Percentiles rank a stretch among this genome's conserved stretches.
These are phyloP conservation scores for Lethenteron reissneri DNA, from an alignment of 2,113 vertebrate species.

Conservation along the genomic window DNA sequence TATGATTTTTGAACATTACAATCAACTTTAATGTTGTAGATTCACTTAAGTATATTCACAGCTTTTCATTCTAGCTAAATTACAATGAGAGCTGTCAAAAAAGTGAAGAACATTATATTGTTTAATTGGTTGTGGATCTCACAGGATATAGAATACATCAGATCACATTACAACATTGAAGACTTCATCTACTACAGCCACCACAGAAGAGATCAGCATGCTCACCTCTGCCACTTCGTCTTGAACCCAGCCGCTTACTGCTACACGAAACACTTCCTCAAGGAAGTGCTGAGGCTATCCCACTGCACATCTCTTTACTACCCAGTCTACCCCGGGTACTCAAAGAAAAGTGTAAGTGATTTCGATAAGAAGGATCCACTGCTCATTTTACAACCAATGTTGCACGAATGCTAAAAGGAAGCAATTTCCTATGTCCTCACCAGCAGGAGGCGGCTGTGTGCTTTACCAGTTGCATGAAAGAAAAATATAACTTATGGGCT, in stretches of 20 bases:
- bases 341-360: slow-evolving; percentile 29
- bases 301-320: slow-evolving; percentile 53
- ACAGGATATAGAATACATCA: slow-evolving; percentile 55
- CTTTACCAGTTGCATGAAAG: too few relatives aligned
- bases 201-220: slow-evolving; percentile 46
- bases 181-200: slow-evolving; percentile 54
- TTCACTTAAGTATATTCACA: too few relatives aligned
- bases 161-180: slow-evolving; percentile 56
- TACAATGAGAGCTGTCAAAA: too few relatives aligned
- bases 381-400: too few relatives aligned
- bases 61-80: too few relatives aligned
- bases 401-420: too few relatives aligned
- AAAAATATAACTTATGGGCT: too few relatives aligned
- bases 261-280: slow-evolving; percentile 42
- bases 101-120: too few relatives aligned
- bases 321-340: slow-evolving; percentile 24
- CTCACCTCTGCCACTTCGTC: slow-evolving; percentile 38
- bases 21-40: too few relatives aligned
- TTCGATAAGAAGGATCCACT: too few relatives aligned
- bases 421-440: too few relatives aligned
- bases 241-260: slow-evolving; percentile 35
- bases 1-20: slow-evolving; percentile 1
- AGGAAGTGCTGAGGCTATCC: slow-evolving; percentile 52
- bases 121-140: slow-evolving; percentile 7
- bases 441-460: too few relatives aligned